Evolutionary conservation across 2,113 vertebrate genomes (phyloP), one percentile per base, ranked within the genome.

Genomic region (Platichthys stellatus): DNA sequence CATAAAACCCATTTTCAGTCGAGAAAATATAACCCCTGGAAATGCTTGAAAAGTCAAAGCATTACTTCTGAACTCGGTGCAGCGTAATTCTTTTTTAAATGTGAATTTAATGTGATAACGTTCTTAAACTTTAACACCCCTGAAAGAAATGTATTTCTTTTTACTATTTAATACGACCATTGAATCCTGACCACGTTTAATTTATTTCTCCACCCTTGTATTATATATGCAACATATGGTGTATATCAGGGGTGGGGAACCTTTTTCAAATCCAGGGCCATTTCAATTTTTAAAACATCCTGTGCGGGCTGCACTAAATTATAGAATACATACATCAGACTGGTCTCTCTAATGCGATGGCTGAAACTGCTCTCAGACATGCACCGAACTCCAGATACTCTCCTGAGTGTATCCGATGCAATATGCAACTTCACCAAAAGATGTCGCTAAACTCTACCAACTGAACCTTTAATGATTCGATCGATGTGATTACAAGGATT

Each of bases 21-120:
- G 5, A 38, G 72, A 78, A 35, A 43, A 63, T 78, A 69, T 60
- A 80, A 80, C 86, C 69, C 74, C 18, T 65, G 14, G 77, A 80
- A 76, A 58, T 61, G 43, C 76, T 80, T 54, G 15, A 54, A 86
- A 31, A 84, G 70, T 76, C 43, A 72, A 66, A 31, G 58, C 74
- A 21, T 57, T 56, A n/a, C 53, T n/a, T 31, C 63, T 63, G 47
- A 76, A 79, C 21, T 65, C 12, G 1, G 31, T 31, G 71, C 24
- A 53, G 58, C 24, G n/a, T 59, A 21, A 24, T 78, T 2, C 24
- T 31, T 0, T 0, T 59, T 80, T 10, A 68, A 53, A 78, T 57
- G 60, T 31, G 11, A 17, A 73, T 78, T 76, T 66, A 20, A 73
- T 67, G 43, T 57, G 58, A 68, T 72, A 49, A 78, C 63, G 26